Evolutionary conservation across 2,888 invertebrate species (phyloP).

Genomic region (Crepidodera aurea): DNA sequence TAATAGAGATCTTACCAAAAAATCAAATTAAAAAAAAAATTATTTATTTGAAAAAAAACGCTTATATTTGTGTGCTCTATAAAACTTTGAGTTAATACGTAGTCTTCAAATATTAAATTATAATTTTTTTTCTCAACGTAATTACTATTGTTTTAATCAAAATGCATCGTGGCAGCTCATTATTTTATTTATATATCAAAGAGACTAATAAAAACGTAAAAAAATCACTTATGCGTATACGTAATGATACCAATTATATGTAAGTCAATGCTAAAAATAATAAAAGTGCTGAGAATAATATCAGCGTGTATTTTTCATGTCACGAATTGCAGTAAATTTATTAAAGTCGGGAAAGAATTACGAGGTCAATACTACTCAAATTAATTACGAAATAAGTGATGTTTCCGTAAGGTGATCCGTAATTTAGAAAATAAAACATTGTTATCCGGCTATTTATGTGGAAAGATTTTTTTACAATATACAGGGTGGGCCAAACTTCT

Average conservation of each 20-base stretch:
- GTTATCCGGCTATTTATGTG: too few relatives aligned
- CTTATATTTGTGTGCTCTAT: too few relatives aligned
- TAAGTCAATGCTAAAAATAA: conserved; percentile 17
- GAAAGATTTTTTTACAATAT: too few relatives aligned
- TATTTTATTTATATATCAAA: not conserved
- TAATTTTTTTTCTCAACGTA: not conserved
- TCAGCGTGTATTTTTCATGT: not conserved
- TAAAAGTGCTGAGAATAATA: not conserved
- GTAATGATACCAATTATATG: conserved; percentile 7
- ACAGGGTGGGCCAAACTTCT: too few relatives aligned
- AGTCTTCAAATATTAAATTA: too few relatives aligned
- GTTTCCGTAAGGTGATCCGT: too few relatives aligned
- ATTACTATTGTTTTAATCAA: not conserved
- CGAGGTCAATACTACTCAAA: not conserved
- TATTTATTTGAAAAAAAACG: too few relatives aligned
- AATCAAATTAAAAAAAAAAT: too few relatives aligned
- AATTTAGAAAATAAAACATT: too few relatives aligned
- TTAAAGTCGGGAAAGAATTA: not conserved
- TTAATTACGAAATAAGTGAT: not conserved
- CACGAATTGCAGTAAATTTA: not conserved
- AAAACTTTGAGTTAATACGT: too few relatives aligned
- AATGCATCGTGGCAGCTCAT: not conserved
- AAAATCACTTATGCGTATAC: not conserved
- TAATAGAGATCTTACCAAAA: too few relatives aligned
- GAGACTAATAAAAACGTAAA: not conserved